Evolutionary conservation across 2,797 vertebrate species (phyloP).

Genomic region (Sebastes aleutianus): DNA sequence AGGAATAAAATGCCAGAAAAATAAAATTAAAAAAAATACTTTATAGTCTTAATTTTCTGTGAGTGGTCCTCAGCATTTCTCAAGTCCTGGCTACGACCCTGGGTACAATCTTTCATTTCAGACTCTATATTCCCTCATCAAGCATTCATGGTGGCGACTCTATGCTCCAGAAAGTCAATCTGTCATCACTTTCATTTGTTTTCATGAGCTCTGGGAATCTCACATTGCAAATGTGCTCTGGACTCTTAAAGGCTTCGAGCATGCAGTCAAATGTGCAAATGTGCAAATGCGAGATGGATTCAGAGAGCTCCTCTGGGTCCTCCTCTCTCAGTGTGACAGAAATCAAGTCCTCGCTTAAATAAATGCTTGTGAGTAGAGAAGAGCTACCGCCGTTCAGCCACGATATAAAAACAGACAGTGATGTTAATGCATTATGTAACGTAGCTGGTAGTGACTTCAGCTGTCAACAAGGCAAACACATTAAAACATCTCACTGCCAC

Average conservation of each 20-base stretch:
- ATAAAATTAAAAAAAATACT: neutral
- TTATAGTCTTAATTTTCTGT: conserved; percentile 26
- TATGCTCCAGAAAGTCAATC: conserved; percentile 24
- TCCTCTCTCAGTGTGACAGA: neutral
- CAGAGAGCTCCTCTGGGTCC: conserved; percentile 12
- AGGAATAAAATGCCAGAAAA: neutral
- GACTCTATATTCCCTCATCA: conserved; percentile 7
- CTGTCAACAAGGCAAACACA: conserved; percentile 15
- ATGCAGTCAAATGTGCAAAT: conserved; percentile 23
- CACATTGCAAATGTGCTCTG: conserved; percentile 29
- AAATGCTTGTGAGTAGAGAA: neutral
- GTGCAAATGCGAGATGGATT: conserved; percentile 10
- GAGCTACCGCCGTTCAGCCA: neutral
- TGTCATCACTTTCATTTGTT: conserved; percentile 41
- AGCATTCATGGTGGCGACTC: conserved; percentile 3
- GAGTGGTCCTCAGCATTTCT: neutral
- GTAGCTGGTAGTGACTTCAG: conserved; percentile 1
- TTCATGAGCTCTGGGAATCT: conserved; percentile 38
- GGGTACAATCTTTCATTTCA: conserved; percentile 10
- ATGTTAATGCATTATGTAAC: conserved; percentile 28
- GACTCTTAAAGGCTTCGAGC: conserved; percentile 27
- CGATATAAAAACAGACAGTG: conserved; percentile 14
- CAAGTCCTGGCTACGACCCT: neutral
- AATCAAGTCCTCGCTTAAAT: conserved; percentile 16
- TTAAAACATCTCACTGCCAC: conserved; percentile 7